Base-by-base conservation (phyloP, 2,888 invertebrate species). In the Cantharis lateralis region DNA sequence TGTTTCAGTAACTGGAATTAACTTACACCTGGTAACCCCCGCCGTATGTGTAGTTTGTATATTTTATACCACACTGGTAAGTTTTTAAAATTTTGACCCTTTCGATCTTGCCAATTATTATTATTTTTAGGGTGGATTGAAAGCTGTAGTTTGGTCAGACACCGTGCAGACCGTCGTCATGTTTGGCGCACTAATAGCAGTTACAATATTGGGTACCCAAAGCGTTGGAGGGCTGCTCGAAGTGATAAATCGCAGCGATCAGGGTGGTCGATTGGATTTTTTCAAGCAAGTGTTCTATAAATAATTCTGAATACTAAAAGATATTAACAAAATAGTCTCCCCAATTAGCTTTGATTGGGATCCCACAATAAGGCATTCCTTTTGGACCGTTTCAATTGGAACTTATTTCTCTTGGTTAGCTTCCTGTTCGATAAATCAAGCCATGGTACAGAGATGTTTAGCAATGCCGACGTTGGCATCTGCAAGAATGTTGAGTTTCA, bases 51-150 rank as follows among this genome's bases (percentile, higher is more conserved):
- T 94, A 61, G 95, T 96, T n/a, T 96, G 96, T 89, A 97, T 96
- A 81, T 96, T 97, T 89, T 98, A 98, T 88, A 98, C 97, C 0
- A 95, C 96, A 78, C 87, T 96, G 87, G 96, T 95, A 89, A 24
- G 24, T 24, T 9, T 20, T 20, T 20, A 20, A 20, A 24, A 24
- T 24, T 24, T 24, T 18, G 3, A 18, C 18, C 9, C 1, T 5
- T 24, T 24, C 24, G 20, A 24, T 24, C 1, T 3, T 18, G 18
- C 9, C 9, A 48, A 48, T 1, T 62, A n/a, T 16, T 63, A 18
- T 48, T 13, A 62, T 48, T 87, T 89, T 66, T 85, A 94, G 94
- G 94, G 94, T 77, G 94, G 95, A 5, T 87, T 95, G 24, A 94
- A 94, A 87, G 95, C 95, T 5, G 95, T 95, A 0, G 94, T 95